Base-by-base conservation (phyloP, 2,797 vertebrate genomes). In the Pachyuromys duprasi region DNA sequence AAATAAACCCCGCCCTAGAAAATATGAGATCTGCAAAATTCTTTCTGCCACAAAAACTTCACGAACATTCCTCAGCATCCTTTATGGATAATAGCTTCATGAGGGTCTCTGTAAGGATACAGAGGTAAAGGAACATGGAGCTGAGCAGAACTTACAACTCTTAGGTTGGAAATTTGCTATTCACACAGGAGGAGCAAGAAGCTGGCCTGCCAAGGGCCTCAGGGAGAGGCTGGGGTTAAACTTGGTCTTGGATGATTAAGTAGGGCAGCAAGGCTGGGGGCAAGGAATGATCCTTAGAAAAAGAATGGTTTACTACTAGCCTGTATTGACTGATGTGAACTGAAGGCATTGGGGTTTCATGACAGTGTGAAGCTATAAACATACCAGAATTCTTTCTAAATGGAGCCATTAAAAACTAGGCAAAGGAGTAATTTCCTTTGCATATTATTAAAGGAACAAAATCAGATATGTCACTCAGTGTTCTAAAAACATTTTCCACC, bases 1-100 rank as follows among this genome's bases (percentile, higher is more conserved):
- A 57, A 45, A 31, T 20, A 42, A 22, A 53, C 5, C 15, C 74
- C 0, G 0, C 78, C 81, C 24, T 74, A 90, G 57, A 60, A 89
- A 93, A 78, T 67, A 78, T 8, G 39, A 78, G 20, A 53, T 22
- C 96, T 88, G 75, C 62, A 42, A 72, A 88, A 78, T 55, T 93
- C 8, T 55, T 94, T 82, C 80, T 65, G 57, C 42, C 74, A 78
- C 36, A 89, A 81, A 20, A 83, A 74, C 20, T 84, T 90, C 39
- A 26, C 8, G 13, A 80, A 81, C 49, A 60, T 87, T 94, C 24
- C 11, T 42, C 36, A 74, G 49, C 0, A 1, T 55, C 49, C 81
- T 60, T 57, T 33, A 15, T 20, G 39, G 62, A 57, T 36, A 42
- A 67, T 26, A 18, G 13, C 60, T 63, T 86, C 31, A 4, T 42